phyloP scores from a whole-genome alignment of 64 coral and sea anemone genomes.

The Dendrophyllia cribrosa region DNA sequence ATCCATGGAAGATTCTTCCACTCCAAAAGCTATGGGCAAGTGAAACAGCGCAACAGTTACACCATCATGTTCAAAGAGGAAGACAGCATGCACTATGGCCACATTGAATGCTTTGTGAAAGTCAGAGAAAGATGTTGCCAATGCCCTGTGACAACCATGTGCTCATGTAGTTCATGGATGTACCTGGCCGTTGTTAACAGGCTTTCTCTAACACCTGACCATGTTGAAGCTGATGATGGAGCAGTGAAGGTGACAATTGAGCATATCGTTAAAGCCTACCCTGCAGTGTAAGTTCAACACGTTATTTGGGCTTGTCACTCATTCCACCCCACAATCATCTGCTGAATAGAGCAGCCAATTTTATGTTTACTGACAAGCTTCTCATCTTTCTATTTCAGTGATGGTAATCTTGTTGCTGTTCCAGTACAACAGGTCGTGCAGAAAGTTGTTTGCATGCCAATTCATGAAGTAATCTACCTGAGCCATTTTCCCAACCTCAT shows the following conservation, averaged over 20 bases:
- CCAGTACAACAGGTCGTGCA: no score
- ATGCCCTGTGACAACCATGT: conserved; percentile 30
- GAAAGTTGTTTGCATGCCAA: no score
- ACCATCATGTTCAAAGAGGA: conserved; percentile 47
- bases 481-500: no score
- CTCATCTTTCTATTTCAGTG: no score
- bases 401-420: no score
- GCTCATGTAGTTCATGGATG: conserved; percentile 49
- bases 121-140: conserved; percentile 38
- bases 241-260: conserved; percentile 28
- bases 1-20: conserved; percentile 53
- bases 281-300: conserved; percentile 36
- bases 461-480: no score
- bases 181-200: conserved; percentile 45
- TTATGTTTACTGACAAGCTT: no score
- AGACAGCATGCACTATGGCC: conserved; percentile 21
- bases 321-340: no score
- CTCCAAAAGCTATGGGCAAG: conserved; percentile 35
- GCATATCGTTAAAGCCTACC: conserved; percentile 40
- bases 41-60: conserved; percentile 44
- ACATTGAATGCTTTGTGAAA: conserved; percentile 39
- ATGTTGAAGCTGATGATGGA: conserved; percentile 48
- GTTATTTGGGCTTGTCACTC: no score
- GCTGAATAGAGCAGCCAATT: no score
- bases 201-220: not conserved